Evolutionary conservation across 2,113 vertebrate species (phyloP).

Genomic region (Phrynocephalus versicolor): DNA sequence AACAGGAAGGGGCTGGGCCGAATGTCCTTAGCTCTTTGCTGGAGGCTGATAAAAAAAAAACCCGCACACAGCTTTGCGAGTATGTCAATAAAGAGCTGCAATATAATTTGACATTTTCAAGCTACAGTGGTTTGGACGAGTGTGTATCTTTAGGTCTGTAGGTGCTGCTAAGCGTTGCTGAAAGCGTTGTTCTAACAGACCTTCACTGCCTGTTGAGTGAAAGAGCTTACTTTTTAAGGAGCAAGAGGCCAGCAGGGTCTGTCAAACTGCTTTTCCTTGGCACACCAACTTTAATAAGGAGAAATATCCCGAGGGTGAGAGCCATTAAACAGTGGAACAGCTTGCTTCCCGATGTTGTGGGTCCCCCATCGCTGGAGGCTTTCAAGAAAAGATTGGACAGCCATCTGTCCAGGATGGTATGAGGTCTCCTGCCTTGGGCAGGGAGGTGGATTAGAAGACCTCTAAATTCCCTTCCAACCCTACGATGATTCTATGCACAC

Average conservation of each 20-base stretch:
- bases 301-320: too few species aligned
- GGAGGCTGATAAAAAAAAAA: neutral
- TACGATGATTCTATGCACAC: too few species aligned
- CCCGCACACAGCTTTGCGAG: neutral
- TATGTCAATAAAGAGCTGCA: constrained; percentile 18
- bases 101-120: constrained; percentile 25
- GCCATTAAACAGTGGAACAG: too few species aligned
- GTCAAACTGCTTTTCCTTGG: constrained; percentile 12
- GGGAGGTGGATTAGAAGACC: too few species aligned
- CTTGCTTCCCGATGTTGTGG: too few species aligned
- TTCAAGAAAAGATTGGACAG: too few species aligned
- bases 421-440: too few species aligned
- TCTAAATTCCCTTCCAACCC: too few species aligned
- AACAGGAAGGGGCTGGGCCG: too few species aligned
- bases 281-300: constrained; percentile 12
- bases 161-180: constrained; percentile 1
- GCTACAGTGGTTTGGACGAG: constrained; percentile 28
- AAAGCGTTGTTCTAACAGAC: constrained; percentile 25
- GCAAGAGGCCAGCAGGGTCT: neutral
- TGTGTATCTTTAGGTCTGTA: neutral
- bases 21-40: too few species aligned
- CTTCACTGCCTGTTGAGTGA: constrained; percentile 21
- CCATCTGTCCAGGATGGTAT: too few species aligned
- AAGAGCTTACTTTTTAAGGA: constrained; percentile 3
- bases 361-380: too few species aligned